Evolutionary conservation across 2,113 vertebrate genomes (phyloP).

Genomic region (Ginglymostoma cirratum): DNA sequence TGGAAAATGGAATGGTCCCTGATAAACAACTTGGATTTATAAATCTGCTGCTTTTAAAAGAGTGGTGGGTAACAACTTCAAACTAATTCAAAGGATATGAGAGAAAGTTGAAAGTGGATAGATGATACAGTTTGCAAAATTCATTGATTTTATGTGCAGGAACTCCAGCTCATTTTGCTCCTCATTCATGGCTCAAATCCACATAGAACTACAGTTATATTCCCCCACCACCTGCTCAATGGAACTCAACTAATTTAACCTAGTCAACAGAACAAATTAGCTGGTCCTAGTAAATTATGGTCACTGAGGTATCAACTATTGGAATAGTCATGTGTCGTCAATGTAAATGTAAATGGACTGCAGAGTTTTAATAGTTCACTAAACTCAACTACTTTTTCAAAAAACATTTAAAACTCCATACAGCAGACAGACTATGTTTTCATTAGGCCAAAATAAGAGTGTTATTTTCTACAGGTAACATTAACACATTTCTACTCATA

Average conservation of each 20-base stretch:
- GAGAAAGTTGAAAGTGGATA: background rate
- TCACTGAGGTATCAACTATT: background rate
- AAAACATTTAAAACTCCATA: background rate
- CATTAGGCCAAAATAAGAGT: background rate
- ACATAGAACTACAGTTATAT: background rate
- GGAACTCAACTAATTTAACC: background rate
- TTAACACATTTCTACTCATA: conserved; percentile 1
- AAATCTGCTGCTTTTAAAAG: background rate
- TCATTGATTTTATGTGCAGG: background rate
- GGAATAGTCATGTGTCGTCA: background rate
- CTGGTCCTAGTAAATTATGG: background rate
- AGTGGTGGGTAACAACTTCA: background rate
- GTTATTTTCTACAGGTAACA: background rate
- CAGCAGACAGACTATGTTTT: background rate
- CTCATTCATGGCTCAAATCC: background rate
- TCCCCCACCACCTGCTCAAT: too few relatives aligned
- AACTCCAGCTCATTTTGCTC: too few relatives aligned
- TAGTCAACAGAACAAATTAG: background rate
- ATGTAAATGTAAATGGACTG: background rate
- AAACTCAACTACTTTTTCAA: background rate
- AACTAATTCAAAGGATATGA: background rate
- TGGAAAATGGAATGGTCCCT: too few relatives aligned
- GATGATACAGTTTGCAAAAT: background rate
- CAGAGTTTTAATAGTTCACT: background rate
- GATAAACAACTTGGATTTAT: background rate